Percentiles rank a stretch among this genome's conserved stretches.
phyloP scores from a whole-genome alignment of 2,113 vertebrate species.

The Hippolais icterina region DNA sequence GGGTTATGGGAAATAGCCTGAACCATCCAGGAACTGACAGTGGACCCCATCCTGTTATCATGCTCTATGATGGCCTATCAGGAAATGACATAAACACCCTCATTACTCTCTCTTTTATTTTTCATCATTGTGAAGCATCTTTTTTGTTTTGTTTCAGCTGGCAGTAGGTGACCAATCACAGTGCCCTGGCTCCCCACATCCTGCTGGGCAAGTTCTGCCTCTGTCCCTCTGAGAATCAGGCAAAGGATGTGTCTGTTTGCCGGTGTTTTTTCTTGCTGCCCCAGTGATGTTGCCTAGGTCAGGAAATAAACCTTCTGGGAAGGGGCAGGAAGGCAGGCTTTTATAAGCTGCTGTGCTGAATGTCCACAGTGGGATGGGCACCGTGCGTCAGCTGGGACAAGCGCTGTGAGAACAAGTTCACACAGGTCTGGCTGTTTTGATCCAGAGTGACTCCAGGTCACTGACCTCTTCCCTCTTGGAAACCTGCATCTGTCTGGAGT shows the following conservation, averaged over 20 bases:
- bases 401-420: not conserved
- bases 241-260: conserved; percentile 35
- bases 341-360: not conserved
- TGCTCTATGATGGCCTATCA: conserved; percentile 40
- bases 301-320: conserved; percentile 59
- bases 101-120: conserved; percentile 10
- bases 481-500: not conserved
- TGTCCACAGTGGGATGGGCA: not conserved
- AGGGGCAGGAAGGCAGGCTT: conserved; percentile 60
- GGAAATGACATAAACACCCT: conserved; percentile 69
- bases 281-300: conserved; percentile 31
- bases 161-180: not conserved
- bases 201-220: conserved; percentile 34
- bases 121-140: conserved; percentile 42
- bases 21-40: conserved; percentile 66
- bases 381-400: fast-evolving
- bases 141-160: conserved; percentile 46
- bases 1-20: conserved; percentile 65
- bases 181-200: conserved; percentile 43
- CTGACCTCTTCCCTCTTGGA: not conserved
- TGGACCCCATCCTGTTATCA: conserved; percentile 74
- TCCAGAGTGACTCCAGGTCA: not conserved
- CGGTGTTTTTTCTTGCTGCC: conserved; percentile 39
- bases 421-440: not conserved
- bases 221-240: conserved; percentile 29